Conservation (phyloP, 2,113 vertebrate species). For the Bucco capensis region DNA sequence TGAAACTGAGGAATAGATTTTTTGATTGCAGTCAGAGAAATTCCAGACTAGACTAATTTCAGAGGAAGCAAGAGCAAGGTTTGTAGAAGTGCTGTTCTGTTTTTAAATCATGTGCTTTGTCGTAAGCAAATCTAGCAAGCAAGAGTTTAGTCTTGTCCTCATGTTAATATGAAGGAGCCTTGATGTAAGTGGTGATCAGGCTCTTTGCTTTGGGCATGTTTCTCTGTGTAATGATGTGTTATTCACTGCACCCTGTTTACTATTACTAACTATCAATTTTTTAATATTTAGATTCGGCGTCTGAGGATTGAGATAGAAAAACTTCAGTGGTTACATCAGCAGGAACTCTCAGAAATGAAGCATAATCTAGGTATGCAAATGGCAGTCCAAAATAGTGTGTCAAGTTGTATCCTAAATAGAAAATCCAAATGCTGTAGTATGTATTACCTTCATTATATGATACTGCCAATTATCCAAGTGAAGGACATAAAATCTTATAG, state of each 20-base stretch:
- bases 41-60: neutral
- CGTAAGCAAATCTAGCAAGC: neutral
- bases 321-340: conserved; percentile 95
- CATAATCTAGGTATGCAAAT: conserved; percentile 88
- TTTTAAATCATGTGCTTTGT: neutral
- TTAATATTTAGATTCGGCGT: conserved; percentile 83
- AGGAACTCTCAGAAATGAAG: conserved; percentile 96
- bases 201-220: neutral
- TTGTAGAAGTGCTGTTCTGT: neutral
- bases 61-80: neutral
- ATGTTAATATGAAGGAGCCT: neutral
- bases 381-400: neutral
- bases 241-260: neutral
- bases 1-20: neutral
- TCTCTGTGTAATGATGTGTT: neutral
- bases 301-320: conserved; percentile 98
- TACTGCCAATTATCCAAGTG: neutral
- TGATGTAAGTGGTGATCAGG: neutral
- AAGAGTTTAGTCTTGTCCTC: neutral
- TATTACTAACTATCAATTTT: neutral
- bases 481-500: neutral
- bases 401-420: neutral
- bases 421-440: neutral
- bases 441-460: neutral
- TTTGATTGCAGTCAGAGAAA: neutral